Base-by-base conservation (phyloP, 2,113 vertebrate genomes). In the Coptodon bakossiorum region DNA sequence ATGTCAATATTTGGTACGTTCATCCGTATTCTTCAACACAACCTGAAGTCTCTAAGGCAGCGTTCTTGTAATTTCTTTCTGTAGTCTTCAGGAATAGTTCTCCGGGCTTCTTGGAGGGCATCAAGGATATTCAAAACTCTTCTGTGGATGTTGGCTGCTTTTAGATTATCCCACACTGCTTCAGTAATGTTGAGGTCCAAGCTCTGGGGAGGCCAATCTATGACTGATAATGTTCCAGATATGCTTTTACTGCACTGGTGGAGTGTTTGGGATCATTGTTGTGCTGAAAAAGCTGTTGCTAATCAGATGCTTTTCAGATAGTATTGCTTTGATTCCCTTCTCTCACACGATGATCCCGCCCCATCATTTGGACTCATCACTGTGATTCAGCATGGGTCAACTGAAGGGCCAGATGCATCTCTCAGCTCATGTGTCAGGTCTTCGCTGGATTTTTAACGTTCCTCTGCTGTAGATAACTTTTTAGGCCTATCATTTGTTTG, bases 61-160 rank as follows among this genome's bases (percentile, higher is more conserved):
- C 5, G 0, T 24, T 73, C 0, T 71, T 71, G 38, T 27, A 2
- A 45, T 10, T 27, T 24, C 0, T 43, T 24, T 71, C n/a, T 43
- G 13, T 24, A 24, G 66, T 16, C 13, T 71, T 71, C 7, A 71
- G 36, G 12, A 71, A 71, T 71, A 43, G 66, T 43, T 71, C 36
- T 40, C 36, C 1, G 7, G 63, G 1, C 10, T 43, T 71, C n/a
- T 43, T 71, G n/a, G n/a, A 40, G 63, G 63, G 36, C 66, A 71
- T 71, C 38, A 9, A 43, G 66, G n/a, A 43, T 14, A 43, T 43
- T 71, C n/a, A 16, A 71, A 71, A 16, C n/a, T 71, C 38, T 43
- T 9, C 38, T 1, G 22, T 71, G 38, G 1, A 71, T 71, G n/a
- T 9, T 6, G 5, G 38, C 66, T 71, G 38, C 12, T 6, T 71